Percentiles rank a stretch among this genome's conserved stretches.
These are phyloP conservation scores for Pseudochromis fuscus DNA, from an alignment of 2,797 vertebrate genomes.

Conservation along the genomic window DNA sequence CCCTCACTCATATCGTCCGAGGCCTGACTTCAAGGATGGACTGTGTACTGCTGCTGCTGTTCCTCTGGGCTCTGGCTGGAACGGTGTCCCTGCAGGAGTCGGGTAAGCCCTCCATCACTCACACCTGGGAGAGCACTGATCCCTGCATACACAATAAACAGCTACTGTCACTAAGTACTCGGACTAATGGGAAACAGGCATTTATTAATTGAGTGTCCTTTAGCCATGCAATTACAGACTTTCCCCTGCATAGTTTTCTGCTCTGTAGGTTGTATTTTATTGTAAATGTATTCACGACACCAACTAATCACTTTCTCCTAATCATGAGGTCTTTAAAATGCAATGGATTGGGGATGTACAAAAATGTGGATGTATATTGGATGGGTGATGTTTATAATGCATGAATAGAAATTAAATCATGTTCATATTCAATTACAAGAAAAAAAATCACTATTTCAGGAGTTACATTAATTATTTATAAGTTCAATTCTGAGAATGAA, in stretches of 20 bases:
- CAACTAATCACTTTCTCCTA: constrained; percentile 15
- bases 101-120: constrained; percentile 67
- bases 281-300: too few species aligned
- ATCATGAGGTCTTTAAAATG: not conserved
- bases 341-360: not conserved
- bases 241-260: not conserved
- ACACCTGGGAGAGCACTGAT: constrained; percentile 19
- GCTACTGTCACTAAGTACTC: not conserved
- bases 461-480: not conserved
- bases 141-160: not conserved
- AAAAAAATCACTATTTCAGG: not conserved
- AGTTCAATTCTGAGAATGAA: not conserved
- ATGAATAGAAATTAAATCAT: constrained; percentile 2
- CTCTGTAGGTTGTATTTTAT: not conserved
- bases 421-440: not conserved
- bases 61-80: constrained; percentile 80
- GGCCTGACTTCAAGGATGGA: constrained; percentile 81
- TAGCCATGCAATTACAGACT: constrained; percentile 4
- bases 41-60: constrained; percentile 79
- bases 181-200: not conserved
- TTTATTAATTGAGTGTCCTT: not conserved
- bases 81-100: constrained; percentile 64
- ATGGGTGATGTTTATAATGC: not conserved
- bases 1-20: constrained; percentile 76
- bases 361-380: not conserved